phyloP scores from a whole-genome alignment of 2,888 invertebrate genomes.

The Drosophila buzzatii region DNA sequence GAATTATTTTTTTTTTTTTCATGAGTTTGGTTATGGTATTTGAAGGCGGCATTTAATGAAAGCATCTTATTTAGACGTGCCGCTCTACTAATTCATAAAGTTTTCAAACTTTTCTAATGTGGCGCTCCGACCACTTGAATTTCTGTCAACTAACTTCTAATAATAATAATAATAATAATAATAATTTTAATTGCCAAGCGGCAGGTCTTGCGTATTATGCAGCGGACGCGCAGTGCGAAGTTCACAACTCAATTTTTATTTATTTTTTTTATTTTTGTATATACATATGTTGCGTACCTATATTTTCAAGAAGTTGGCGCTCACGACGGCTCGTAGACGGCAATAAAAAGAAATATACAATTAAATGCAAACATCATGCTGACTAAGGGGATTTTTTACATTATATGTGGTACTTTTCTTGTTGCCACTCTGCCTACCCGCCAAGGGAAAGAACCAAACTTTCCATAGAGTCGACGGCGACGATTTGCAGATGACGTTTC shows the following conservation, averaged over 20 bases:
- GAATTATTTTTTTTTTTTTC: background rate
- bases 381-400: constrained; percentile 58
- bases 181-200: constrained; percentile 78
- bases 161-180: constrained; percentile 46
- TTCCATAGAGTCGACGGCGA: constrained; percentile 36
- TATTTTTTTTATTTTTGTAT: background rate
- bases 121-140: constrained; percentile 63
- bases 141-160: constrained; percentile 75
- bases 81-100: constrained; percentile 56
- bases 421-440: constrained; percentile 55
- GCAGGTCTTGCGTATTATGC: constrained; percentile 57
- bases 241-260: constrained; percentile 19
- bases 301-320: constrained; percentile 58
- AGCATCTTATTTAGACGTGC: constrained; percentile 46
- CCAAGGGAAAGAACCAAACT: constrained; percentile 30
- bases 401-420: constrained; percentile 37
- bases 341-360: constrained; percentile 20
- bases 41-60: constrained; percentile 36
- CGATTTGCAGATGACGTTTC: constrained; percentile 36
- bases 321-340: constrained; percentile 26
- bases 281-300: constrained; percentile 28
- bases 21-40: background rate
- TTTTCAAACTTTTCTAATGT: constrained; percentile 68
- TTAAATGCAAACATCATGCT: constrained; percentile 67
- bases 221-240: constrained; percentile 22